These are phyloP conservation scores for Holacanthus passer DNA, from an alignment of 2,113 vertebrate species.

Conservation along the genomic window DNA sequence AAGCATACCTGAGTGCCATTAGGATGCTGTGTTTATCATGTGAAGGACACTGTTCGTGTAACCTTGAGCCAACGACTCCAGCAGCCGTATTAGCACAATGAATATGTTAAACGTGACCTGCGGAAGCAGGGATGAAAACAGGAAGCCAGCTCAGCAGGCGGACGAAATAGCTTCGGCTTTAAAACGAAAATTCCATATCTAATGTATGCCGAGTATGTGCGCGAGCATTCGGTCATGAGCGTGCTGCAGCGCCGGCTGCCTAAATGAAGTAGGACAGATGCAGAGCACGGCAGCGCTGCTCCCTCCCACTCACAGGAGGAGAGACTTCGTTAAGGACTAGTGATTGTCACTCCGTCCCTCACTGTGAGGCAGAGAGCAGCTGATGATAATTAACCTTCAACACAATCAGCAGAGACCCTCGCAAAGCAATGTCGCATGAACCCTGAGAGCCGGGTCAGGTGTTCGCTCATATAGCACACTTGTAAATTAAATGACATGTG, in stretches of 20 bases:
- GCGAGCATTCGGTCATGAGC: constrained; percentile 22
- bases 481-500: constrained; percentile 8
- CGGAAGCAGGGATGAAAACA: constrained; percentile 23
- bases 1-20: constrained; percentile 31
- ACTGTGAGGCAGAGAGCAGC: constrained; percentile 47
- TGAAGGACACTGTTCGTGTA: constrained; percentile 47
- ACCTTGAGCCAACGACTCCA: constrained; percentile 61
- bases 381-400: constrained; percentile 78
- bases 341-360: constrained; percentile 58
- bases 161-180: constrained; percentile 6
- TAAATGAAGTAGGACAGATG: constrained; percentile 54
- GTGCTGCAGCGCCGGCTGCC: constrained; percentile 15
- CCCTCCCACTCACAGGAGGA: constrained; percentile 48
- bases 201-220: constrained; percentile 14
- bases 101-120: constrained; percentile 61
- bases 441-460: not conserved
- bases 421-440: constrained; percentile 47
- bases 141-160: constrained; percentile 6
- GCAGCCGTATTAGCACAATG: constrained; percentile 26
- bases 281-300: constrained; percentile 38
- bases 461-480: not conserved
- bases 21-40: constrained; percentile 52
- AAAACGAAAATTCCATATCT: constrained; percentile 15
- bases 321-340: constrained; percentile 67
- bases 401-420: constrained; percentile 48